Conservation (phyloP, 2,113 vertebrate species). For the Saccopteryx leptura region DNA sequence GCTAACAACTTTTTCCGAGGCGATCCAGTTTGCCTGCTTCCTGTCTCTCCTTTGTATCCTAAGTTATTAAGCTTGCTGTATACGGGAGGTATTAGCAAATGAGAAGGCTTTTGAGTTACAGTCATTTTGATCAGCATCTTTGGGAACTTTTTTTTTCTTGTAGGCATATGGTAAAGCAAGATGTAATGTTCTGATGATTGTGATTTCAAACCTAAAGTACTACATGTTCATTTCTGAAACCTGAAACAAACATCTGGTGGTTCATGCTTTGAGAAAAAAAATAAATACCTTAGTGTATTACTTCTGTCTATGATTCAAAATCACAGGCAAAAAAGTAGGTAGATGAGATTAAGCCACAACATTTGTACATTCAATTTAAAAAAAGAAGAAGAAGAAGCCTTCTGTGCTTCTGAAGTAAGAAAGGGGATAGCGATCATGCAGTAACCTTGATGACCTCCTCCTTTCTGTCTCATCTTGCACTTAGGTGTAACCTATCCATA, state of each 20-base stretch:
- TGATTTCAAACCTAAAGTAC: constrained; percentile 73
- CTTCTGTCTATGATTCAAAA: constrained; percentile 49
- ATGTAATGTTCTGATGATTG: constrained; percentile 55
- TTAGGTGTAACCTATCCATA: not conserved
- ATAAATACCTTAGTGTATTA: not conserved
- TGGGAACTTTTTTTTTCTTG: constrained; percentile 45
- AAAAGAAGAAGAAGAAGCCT: not conserved
- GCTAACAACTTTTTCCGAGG: not conserved
- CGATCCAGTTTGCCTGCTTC: not conserved
- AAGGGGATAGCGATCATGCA: not conserved
- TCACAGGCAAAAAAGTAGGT: not conserved
- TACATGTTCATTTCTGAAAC: constrained; percentile 71
- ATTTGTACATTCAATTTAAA: not conserved
- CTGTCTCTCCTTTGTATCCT: constrained; percentile 7
- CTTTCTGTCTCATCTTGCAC: constrained; percentile 4
- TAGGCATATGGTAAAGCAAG: constrained; percentile 76
- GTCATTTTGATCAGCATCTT: constrained; percentile 67
- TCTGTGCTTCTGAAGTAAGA: not conserved
- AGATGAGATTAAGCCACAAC: constrained; percentile 28
- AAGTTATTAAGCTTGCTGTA: constrained; percentile 18
- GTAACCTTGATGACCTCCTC: not conserved
- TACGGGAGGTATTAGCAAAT: not conserved
- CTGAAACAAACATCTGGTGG: constrained; percentile 75
- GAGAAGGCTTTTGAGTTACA: constrained; percentile 12
- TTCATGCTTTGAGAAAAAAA: constrained; percentile 50